Base-by-base conservation (phyloP, 2,113 vertebrate species). In the Aix galericulata region DNA sequence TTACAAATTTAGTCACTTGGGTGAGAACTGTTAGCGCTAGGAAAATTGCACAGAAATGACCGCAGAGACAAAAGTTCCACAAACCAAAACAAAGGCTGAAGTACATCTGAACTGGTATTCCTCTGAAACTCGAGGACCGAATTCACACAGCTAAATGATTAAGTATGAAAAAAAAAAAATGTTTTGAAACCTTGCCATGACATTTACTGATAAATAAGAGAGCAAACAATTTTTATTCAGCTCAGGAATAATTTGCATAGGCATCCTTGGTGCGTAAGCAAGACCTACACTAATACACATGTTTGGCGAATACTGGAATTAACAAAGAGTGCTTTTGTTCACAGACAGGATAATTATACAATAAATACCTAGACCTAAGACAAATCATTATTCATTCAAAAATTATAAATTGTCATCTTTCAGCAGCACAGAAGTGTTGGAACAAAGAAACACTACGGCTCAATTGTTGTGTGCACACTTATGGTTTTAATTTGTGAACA, bases 401-500 rank as follows among this genome's bases (percentile, higher is more conserved):
- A 90, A 81, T 90, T 94, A 86, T 72, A 86, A 96, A 80, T 92
- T 94, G 56, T 80, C 92, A 88, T 91, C 71, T 93, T 96, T 96
- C 82, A 92, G 46, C 86, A 97, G 77, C 78, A 55, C 2, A 59
- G 71, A 89, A 92, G 64, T 77, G 82, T 90, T 94, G 87, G 94
- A 92, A 96, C 95, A 97, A 96, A 97, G 94, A 88, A 88, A 68
- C 44, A 40, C 84, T 89, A 38, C 80, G 95, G 83, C 90, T 90
- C 94, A 78, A 94, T 25, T 88, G 85, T 21, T 91, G 92, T 4
- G 38, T 11, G 25, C 4, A 22, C 75, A 50, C 95, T 97, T 92
- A 62, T 80, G 96, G 89, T 48, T 91, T 94, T 95, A 87, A 95
- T 97, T 96, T 93, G 93, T 44, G 93, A 97, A 95, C 94, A 96